phyloP scores from a whole-genome alignment of 2,888 invertebrate species.

The Formica aserva region DNA sequence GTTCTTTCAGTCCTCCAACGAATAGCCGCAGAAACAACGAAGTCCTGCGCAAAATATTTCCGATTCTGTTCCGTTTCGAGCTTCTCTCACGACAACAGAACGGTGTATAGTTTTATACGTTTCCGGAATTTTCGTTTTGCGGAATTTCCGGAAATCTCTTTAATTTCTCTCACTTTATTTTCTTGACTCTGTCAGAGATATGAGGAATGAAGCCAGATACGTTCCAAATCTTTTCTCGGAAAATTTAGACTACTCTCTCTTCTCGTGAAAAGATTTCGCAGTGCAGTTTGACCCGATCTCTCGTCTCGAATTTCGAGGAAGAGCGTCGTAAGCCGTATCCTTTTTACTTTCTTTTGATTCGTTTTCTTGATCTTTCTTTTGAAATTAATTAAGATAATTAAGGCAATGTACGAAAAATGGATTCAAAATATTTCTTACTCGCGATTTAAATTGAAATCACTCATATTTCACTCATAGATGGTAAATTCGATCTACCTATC shows the following conservation, averaged over 20 bases:
- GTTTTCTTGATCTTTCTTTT: neutral
- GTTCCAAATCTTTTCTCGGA: neutral
- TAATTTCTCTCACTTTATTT: slow-evolving; percentile 10
- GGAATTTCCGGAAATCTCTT: slow-evolving; percentile 31
- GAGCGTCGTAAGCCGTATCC: neutral
- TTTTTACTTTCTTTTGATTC: neutral
- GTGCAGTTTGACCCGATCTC: neutral
- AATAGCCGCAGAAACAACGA: neutral
- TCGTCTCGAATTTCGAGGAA: neutral
- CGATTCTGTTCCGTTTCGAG: neutral
- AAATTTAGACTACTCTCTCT: neutral
- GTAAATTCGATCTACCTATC: neutral
- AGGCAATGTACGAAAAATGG: neutral
- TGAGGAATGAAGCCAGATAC: neutral
- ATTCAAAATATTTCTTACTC: slow-evolving; percentile 5
- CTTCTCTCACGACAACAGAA: neutral
- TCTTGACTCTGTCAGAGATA: slow-evolving; percentile 8
- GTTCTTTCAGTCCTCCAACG: neutral
- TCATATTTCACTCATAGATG: neutral
- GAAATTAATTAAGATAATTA: neutral
- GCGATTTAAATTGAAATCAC: slow-evolving; percentile 15
- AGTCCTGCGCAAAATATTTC: slow-evolving; percentile 11
- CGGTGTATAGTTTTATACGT: slow-evolving; percentile 2
- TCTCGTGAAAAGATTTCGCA: slow-evolving; percentile 6
- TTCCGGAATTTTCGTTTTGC: neutral